Evolutionary conservation across 2,113 vertebrate genomes (phyloP).

Genomic region (Scomber scombrus): DNA sequence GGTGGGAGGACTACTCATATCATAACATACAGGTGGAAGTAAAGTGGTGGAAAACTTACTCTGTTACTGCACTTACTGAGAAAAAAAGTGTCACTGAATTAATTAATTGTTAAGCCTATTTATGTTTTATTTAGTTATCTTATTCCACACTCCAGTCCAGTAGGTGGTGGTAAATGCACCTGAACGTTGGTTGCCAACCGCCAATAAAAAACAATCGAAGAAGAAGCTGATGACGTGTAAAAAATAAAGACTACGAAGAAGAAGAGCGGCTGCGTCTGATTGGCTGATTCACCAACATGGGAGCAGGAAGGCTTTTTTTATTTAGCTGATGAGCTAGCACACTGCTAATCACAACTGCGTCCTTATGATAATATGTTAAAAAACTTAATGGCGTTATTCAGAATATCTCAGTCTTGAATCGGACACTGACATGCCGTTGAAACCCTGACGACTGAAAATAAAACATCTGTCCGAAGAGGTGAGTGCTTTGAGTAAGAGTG

Average conservation of each 20-base stretch:
- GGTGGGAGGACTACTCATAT: conserved; percentile 32
- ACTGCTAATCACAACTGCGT: not conserved
- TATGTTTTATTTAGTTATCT: too few species aligned
- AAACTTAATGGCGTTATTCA: not conserved
- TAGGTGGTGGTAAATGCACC: too few species aligned
- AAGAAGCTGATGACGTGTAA: not conserved
- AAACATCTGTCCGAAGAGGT: conserved; percentile 50
- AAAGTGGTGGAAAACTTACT: too few species aligned
- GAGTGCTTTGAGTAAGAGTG: not conserved
- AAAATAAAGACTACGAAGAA: not conserved
- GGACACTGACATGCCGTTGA: not conserved
- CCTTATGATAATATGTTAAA: not conserved
- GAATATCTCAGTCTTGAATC: not conserved
- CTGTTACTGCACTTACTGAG: too few species aligned
- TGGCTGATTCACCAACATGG: conserved; percentile 46
- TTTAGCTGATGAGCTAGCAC: conserved; percentile 14
- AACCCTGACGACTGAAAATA: conserved; percentile 18
- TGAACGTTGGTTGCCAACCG: too few species aligned
- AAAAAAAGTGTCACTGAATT: too few species aligned
- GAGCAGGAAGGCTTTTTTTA: conserved; percentile 41
- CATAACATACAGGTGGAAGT: not conserved
- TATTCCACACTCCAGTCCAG: too few species aligned
- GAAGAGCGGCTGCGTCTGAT: conserved; percentile 36
- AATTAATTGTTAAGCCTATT: too few species aligned
- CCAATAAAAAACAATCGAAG: too few species aligned